These are phyloP conservation scores for Asobara japonica DNA, from an alignment of 1,140 invertebrate species.

Conservation along the genomic window DNA sequence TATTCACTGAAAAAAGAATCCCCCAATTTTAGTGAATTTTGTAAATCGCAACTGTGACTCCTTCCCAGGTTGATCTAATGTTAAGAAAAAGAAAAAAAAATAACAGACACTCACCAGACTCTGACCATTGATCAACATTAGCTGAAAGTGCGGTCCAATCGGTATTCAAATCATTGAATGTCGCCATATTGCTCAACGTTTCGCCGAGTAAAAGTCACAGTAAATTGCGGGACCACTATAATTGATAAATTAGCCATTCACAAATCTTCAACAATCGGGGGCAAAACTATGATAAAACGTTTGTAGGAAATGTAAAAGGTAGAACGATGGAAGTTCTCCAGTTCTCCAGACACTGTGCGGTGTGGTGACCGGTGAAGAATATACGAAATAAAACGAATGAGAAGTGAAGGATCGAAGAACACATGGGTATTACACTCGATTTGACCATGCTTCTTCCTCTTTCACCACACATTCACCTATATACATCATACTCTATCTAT, in stretches of 20 bases:
- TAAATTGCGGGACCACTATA: neutral
- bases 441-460: slow-evolving; percentile 8
- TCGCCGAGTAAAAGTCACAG: neutral
- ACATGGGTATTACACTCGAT: slow-evolving; percentile 27
- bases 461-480: slow-evolving; percentile 18
- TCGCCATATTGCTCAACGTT: slow-evolving; percentile 49
- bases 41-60: no score
- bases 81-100: neutral
- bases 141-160: slow-evolving; percentile 57
- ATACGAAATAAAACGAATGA: slow-evolving; percentile 5
- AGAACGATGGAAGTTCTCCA: neutral
- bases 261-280: neutral
- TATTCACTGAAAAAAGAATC: no score
- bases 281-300: neutral
- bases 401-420: slow-evolving; percentile 27
- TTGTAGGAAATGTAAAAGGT: neutral
- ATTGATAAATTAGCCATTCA: neutral
- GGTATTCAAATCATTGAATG: slow-evolving; percentile 54
- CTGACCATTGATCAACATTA: slow-evolving; percentile 52
- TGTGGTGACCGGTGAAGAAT: neutral
- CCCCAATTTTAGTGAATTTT: no score
- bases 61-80: no score
- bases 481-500: no score
- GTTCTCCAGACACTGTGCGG: neutral
- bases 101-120: slow-evolving; percentile 47